A percentile compares a stretch with the other conserved stretches of the same genome.
Evolutionary conservation across 2,797 vertebrate genomes (phyloP).

Genomic region (Neosilurus mollespiculum): DNA sequence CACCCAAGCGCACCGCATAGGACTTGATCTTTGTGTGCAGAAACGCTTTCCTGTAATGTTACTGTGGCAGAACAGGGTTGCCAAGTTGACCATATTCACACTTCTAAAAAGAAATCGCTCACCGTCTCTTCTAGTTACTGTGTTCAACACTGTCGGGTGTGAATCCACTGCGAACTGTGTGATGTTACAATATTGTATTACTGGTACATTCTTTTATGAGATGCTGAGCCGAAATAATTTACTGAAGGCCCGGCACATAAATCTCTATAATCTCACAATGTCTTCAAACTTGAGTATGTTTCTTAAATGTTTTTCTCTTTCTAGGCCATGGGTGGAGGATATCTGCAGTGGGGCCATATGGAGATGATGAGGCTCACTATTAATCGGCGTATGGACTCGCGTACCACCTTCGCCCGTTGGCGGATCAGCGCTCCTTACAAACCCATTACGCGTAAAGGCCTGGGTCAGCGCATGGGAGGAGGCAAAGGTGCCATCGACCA

Average conservation of each 20-base stretch:
- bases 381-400: constrained; percentile 81
- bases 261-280: background rate
- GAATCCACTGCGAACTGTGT: background rate
- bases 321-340: constrained; percentile 91
- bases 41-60: background rate
- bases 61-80: background rate
- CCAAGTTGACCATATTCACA: background rate
- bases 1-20: no score
- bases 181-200: background rate
- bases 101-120: background rate
- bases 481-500: constrained; percentile 92
- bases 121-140: background rate
- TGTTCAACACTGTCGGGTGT: background rate
- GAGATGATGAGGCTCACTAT: constrained; percentile 95
- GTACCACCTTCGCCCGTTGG: constrained; percentile 86
- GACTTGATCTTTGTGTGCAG: background rate
- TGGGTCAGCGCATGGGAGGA: constrained; percentile 94
- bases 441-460: constrained; percentile 84
- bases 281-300: background rate
- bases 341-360: constrained; percentile 91
- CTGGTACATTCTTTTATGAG: background rate
- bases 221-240: background rate
- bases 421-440: constrained; percentile 82
- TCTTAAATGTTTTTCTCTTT: background rate
- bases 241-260: background rate